Conservation (phyloP, 2,888 invertebrate species). For the Malthinus flaveolus region DNA sequence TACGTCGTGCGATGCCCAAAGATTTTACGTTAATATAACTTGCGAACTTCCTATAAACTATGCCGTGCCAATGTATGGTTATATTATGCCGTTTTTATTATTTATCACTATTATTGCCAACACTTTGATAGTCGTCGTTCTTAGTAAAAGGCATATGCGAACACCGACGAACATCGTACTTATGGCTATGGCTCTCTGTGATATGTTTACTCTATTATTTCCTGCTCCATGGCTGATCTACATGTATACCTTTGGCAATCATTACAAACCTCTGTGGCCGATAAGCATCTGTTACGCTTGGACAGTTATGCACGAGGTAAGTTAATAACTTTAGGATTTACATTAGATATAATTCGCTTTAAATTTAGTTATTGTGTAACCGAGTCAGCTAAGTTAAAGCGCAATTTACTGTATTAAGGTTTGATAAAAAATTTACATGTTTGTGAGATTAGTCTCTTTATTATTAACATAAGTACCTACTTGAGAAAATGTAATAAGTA, state of each 20-base stretch:
- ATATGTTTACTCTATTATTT: conserved; percentile 89
- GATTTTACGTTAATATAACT: conserved; percentile 64
- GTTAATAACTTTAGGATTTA: conserved; percentile 35
- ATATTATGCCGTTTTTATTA: conserved; percentile 82
- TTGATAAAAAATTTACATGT: too few relatives aligned
- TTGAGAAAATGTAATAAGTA: too few relatives aligned
- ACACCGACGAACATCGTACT: conserved; percentile 91
- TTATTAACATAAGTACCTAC: too few relatives aligned
- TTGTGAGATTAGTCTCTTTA: too few relatives aligned
- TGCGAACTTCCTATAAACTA: conserved; percentile 68
- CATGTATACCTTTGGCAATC: conserved; percentile 89
- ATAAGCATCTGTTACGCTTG: conserved; percentile 78
- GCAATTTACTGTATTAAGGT: too few relatives aligned
- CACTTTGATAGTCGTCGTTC: conserved; percentile 85
- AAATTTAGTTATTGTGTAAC: too few relatives aligned
- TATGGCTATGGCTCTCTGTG: conserved; percentile 94
- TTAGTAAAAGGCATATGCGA: conserved; percentile 88
- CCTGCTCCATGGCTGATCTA: conserved; percentile 91
- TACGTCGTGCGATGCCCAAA: conserved; percentile 15
- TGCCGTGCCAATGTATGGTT: conserved; percentile 74
- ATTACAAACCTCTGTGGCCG: conserved; percentile 78
- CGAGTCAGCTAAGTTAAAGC: too few relatives aligned
- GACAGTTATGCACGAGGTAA: conserved; percentile 79
- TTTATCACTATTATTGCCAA: conserved; percentile 89
- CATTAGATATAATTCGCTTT: too few relatives aligned